Conservation (phyloP, 2,113 vertebrate species). For the Butorides virescens region DNA sequence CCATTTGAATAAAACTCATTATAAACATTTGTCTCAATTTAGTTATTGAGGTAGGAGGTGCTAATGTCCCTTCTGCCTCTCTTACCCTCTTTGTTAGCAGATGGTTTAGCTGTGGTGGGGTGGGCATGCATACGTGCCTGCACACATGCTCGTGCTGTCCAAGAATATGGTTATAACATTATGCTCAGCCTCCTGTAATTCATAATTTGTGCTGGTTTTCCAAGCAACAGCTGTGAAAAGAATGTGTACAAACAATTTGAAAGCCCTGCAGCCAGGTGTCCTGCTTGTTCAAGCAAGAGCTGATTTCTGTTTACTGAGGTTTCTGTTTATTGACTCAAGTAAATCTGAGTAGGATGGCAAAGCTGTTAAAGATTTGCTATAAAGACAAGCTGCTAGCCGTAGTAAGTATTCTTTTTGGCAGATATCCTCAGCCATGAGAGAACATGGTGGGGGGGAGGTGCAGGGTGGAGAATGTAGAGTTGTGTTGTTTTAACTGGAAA, state of each 20-base stretch:
- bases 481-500: constrained; percentile 41
- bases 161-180: background rate
- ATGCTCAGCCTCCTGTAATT: background rate
- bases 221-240: constrained; percentile 30
- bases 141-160: background rate
- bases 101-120: background rate
- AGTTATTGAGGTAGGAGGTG: background rate
- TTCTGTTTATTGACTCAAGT: constrained; percentile 46
- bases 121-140: background rate
- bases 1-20: background rate
- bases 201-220: background rate
- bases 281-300: background rate
- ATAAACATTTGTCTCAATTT: background rate
- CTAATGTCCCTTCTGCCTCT: background rate
- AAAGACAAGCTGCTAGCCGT: constrained; percentile 34
- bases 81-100: background rate
- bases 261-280: constrained; percentile 41
- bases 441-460: constrained; percentile 23
- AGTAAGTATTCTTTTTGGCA: constrained; percentile 55
- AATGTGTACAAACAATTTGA: background rate
- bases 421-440: background rate
- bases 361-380: constrained; percentile 28
- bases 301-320: background rate
- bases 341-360: constrained; percentile 2
- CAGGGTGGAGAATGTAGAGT: background rate